Conservation (phyloP, 2,888 invertebrate genomes). For the Eupithecia insigniata region DNA sequence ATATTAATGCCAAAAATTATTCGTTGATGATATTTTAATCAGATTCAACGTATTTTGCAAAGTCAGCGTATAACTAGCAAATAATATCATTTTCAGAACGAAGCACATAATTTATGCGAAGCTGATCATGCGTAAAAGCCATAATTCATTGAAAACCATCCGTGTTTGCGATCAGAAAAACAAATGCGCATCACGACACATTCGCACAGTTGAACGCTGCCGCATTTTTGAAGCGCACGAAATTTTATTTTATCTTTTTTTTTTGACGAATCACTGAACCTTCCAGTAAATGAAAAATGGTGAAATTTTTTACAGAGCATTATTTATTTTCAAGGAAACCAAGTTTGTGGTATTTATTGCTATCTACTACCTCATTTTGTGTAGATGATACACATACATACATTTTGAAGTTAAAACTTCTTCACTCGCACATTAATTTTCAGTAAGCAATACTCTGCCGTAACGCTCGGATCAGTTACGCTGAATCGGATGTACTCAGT, state of each 20-base stretch:
- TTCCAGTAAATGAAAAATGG: not conserved
- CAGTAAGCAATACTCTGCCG: too few species aligned
- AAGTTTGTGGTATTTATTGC: not conserved
- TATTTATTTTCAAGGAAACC: not conserved
- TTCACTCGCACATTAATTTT: too few species aligned
- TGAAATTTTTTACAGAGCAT: not conserved
- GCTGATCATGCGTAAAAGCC: conserved; percentile 22
- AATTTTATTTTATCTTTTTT: not conserved
- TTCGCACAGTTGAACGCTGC: not conserved
- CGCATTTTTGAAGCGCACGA: not conserved
- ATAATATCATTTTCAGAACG: conserved; percentile 18
- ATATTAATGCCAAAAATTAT: not conserved
- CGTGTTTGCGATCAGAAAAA: conserved; percentile 11
- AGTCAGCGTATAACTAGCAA: conserved; percentile 1
- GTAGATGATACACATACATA: too few species aligned
- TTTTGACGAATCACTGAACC: not conserved
- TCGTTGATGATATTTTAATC: conserved; percentile 5
- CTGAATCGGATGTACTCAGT: too few species aligned
- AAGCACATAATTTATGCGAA: conserved; percentile 28
- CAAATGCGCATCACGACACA: conserved; percentile 6
- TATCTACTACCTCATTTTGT: too few species aligned
- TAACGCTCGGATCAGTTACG: too few species aligned
- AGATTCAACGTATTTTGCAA: not conserved
- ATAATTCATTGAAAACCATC: conserved; percentile 19
- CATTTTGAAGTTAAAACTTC: too few species aligned